A percentile compares a stretch with the other conserved stretches of the same genome.
phyloP scores from a whole-genome alignment of 2,888 invertebrate species.

The Odontocolon sp. region DNA sequence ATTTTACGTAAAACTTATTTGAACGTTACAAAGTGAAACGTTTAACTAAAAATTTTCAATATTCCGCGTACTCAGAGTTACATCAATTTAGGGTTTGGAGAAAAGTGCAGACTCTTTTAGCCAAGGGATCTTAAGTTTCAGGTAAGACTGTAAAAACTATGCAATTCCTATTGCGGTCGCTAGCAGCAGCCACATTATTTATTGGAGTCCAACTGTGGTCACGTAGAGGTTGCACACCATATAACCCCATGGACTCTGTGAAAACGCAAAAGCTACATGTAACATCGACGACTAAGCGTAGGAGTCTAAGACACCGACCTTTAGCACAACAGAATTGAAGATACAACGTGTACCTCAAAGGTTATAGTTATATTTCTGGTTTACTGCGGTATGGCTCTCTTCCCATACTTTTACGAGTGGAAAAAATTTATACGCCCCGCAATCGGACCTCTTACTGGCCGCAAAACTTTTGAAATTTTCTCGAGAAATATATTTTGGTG shows the following conservation, averaged over 20 bases:
- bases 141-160: constrained; percentile 65
- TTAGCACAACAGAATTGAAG: not conserved
- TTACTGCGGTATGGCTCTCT: constrained; percentile 55
- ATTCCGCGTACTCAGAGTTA: not conserved
- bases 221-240: constrained; percentile 48
- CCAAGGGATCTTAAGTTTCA: constrained; percentile 41
- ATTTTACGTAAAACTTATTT: too few relatives aligned
- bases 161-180: constrained; percentile 63
- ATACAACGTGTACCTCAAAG: not conserved
- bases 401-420: constrained; percentile 39
- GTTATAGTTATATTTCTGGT: constrained; percentile 19
- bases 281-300: not conserved
- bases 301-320: not conserved
- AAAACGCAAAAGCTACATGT: constrained; percentile 11
- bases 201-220: constrained; percentile 59
- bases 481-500: constrained; percentile 8
- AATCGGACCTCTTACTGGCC: constrained; percentile 42
- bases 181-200: constrained; percentile 61
- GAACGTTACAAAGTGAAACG: too few relatives aligned
- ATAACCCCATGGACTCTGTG: constrained; percentile 57
- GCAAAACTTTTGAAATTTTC: not conserved
- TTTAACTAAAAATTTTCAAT: not conserved
- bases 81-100: constrained; percentile 20
- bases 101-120: not conserved
- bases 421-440: constrained; percentile 58